phyloP scores from a whole-genome alignment of 2,888 invertebrate species.

The Glaucopsyche alexis region DNA sequence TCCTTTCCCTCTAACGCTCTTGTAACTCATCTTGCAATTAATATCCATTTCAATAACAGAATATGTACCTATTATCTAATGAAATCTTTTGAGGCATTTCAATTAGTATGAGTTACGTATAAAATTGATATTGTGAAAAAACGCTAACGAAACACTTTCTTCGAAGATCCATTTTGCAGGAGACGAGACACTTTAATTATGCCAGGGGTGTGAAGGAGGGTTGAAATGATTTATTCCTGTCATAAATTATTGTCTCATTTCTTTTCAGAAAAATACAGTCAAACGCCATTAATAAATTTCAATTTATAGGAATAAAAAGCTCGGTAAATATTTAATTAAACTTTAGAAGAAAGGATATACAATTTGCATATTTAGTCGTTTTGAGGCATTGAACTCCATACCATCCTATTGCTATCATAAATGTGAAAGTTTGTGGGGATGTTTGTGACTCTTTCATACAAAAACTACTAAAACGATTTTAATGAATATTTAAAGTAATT shows the following conservation, averaged over 20 bases:
- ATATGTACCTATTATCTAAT: background rate
- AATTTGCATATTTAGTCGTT: background rate
- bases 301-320: background rate
- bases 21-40: no score
- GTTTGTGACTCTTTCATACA: no score
- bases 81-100: background rate
- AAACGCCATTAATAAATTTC: background rate
- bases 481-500: no score
- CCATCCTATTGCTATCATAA: no score
- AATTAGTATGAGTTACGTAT: background rate
- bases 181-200: constrained; percentile 19
- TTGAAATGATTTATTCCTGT: constrained; percentile 20
- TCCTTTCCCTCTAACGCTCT: no score
- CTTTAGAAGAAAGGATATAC: background rate
- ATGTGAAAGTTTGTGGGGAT: no score
- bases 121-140: background rate
- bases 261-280: constrained; percentile 10
- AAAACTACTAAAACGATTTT: no score
- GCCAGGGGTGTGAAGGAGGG: background rate
- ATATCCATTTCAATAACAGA: background rate
- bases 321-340: background rate
- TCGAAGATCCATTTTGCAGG: constrained; percentile 18
- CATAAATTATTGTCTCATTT: constrained; percentile 15
- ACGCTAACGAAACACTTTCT: constrained; percentile 18
- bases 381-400: background rate